Conservation (phyloP, 2,888 invertebrate species). For the Aspidiotus destructor region DNA sequence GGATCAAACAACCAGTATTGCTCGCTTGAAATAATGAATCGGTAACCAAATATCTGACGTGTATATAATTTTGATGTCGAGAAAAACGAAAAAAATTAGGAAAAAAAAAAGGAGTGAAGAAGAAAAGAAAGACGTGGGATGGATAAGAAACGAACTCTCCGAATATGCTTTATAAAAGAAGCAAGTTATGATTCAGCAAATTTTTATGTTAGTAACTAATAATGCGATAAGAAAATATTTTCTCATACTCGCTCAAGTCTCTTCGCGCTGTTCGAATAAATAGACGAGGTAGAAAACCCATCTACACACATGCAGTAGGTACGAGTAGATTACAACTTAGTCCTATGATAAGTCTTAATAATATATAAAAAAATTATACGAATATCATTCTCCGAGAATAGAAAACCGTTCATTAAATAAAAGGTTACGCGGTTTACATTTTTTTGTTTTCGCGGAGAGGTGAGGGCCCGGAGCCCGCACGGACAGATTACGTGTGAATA, state of each 20-base stretch:
- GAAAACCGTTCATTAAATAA: too few species aligned
- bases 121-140: conserved; percentile 1
- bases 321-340: too few species aligned
- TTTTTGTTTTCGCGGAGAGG: background rate
- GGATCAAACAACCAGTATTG: conserved; percentile 25
- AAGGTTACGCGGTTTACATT: too few species aligned
- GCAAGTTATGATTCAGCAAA: conserved; percentile 22
- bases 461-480: too few species aligned
- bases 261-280: too few species aligned
- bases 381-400: too few species aligned
- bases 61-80: conserved; percentile 24
- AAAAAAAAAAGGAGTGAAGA: conserved; percentile 21
- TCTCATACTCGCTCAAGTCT: too few species aligned
- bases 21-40: conserved; percentile 25
- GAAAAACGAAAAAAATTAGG: conserved; percentile 6
- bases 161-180: conserved; percentile 12
- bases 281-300: too few species aligned
- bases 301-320: too few species aligned
- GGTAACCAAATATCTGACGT: conserved; percentile 25
- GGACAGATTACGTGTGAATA: too few species aligned
- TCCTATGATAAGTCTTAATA: too few species aligned
- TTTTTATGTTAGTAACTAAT: conserved; percentile 24
- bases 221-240: conserved; percentile 18
- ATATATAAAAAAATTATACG: too few species aligned
- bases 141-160: background rate